These are phyloP conservation scores for Monoplex corrugatus DNA, from an alignment of 2,888 invertebrate genomes.

Conservation along the genomic window DNA sequence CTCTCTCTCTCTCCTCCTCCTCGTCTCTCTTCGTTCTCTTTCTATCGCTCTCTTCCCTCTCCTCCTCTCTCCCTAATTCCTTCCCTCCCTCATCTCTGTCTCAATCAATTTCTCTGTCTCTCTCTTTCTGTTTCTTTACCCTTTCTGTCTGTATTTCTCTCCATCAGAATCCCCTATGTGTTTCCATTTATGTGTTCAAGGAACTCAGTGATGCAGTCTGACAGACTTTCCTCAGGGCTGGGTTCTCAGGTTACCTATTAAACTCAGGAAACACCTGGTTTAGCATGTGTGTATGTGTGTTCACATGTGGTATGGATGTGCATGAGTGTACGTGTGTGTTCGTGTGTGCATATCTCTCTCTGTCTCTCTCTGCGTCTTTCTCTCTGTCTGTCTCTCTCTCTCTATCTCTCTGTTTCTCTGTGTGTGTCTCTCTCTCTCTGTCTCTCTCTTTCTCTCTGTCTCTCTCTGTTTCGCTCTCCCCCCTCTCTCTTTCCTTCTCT, in stretches of 20 bases:
- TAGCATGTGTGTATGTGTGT: no score
- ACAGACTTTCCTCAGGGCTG: no score
- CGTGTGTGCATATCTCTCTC: no score
- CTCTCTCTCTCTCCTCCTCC: neutral
- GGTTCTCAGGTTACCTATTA: no score
- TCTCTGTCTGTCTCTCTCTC: neutral
- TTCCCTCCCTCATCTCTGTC: neutral
- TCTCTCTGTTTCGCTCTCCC: neutral
- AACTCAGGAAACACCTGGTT: no score
- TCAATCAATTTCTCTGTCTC: neutral
- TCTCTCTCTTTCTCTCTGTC: neutral
- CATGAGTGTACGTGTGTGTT: no score
- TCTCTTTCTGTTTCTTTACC: neutral
- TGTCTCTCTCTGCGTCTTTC: neutral
- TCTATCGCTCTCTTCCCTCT: neutral
- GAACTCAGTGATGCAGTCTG: no score
- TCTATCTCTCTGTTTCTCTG: neutral
- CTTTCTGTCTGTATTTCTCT: no score
- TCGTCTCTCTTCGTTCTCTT: neutral
- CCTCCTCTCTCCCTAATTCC: neutral
- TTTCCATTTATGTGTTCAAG: no score
- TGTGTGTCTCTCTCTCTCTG: neutral
- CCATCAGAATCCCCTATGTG: no score
- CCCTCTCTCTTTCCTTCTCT: constrained; percentile 14
- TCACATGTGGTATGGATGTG: no score